phyloP scores from a whole-genome alignment of 2,113 vertebrate genomes.

The Acinonyx jubatus region DNA sequence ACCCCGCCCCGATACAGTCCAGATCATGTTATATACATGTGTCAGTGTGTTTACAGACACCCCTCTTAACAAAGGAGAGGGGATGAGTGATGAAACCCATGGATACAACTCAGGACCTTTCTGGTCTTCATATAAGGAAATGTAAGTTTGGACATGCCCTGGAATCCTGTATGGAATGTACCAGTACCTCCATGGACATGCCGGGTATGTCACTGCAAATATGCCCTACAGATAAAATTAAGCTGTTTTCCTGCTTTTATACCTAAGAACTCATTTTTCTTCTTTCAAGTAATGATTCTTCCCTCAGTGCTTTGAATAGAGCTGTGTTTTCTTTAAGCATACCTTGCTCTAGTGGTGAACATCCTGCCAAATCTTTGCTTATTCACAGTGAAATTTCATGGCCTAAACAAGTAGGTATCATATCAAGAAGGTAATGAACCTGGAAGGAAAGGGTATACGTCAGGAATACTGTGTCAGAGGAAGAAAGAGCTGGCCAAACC shows the following conservation, averaged over 20 bases:
- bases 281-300: not conserved
- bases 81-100: not conserved
- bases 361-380: not conserved
- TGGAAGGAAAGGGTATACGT: not conserved
- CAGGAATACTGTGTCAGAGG: not conserved
- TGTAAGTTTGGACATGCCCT: not conserved
- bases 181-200: not conserved
- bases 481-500: not conserved
- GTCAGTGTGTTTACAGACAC: not conserved
- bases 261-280: not conserved
- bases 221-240: not conserved
- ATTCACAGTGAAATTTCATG: not conserved
- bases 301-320: not conserved
- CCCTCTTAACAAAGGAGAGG: not conserved
- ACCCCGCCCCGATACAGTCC: not conserved
- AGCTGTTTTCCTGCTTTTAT: not conserved
- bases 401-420: not conserved
- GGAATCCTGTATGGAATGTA: not conserved
- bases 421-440: not conserved
- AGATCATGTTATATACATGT: too few relatives aligned
- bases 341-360: not conserved
- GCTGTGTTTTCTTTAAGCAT: not conserved
- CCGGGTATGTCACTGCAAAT: not conserved
- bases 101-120: not conserved
- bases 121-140: not conserved